Conservation (phyloP, 2,888 invertebrate species). For the Cephus sareptanus region DNA sequence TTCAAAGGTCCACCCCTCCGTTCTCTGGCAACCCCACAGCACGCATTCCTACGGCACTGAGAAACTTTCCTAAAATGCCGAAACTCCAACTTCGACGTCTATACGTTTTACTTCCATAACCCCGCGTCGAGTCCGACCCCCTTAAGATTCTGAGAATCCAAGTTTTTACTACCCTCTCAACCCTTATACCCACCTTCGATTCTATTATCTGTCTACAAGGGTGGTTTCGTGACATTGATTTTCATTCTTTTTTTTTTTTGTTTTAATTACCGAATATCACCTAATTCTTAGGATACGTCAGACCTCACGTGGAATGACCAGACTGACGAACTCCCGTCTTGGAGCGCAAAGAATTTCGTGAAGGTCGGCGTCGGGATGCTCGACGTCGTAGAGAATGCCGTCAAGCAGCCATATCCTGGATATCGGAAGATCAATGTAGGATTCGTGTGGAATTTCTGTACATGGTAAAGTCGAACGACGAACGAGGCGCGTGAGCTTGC, state of each 20-base stretch:
- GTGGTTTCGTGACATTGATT: too few species aligned
- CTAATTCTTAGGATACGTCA: too few species aligned
- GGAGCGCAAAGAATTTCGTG: not conserved
- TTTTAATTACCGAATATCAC: too few species aligned
- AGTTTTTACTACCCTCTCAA: too few species aligned
- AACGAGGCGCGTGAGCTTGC: too few species aligned
- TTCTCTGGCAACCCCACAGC: conserved; percentile 9
- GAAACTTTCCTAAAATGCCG: not conserved
- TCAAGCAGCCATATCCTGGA: not conserved
- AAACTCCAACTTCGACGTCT: not conserved
- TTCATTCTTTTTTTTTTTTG: too few species aligned
- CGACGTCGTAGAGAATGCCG: not conserved
- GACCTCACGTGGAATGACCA: not conserved
- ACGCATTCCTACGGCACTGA: not conserved
- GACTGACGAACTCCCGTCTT: not conserved
- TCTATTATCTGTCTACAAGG: too few species aligned
- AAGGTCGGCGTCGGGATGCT: not conserved
- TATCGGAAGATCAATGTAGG: not conserved
- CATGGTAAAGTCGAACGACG: too few species aligned
- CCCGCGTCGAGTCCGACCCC: too few species aligned
- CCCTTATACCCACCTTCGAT: too few species aligned
- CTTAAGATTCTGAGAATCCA: too few species aligned
- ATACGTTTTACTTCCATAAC: too few species aligned
- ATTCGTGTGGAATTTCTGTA: not conserved
- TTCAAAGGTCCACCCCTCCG: conserved; percentile 38